Base-by-base conservation (phyloP, 2,888 invertebrate genomes). In the Strigamia transsilvanica region DNA sequence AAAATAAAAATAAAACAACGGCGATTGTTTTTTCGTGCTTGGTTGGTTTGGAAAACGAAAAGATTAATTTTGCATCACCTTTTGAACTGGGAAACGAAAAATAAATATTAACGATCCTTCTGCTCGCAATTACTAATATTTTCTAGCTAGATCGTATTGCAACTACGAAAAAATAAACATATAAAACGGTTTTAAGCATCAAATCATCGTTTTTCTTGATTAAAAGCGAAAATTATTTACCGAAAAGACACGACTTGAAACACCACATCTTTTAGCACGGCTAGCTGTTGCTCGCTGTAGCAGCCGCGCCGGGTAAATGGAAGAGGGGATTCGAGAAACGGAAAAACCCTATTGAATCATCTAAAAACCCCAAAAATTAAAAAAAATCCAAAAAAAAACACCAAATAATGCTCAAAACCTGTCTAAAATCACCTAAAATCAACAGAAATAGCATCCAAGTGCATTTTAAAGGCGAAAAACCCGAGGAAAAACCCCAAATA, bases 231-330 rank as follows among this genome's bases (percentile, higher is more conserved):
- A n/a, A 46, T 46, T 5, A 61, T 23, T 61, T 61, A 61, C 61
- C 61, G 61, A 21, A 21, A 41, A 78, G n/a, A 32, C 78, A 78
- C 18, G 78, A 78, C 34, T 32, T 78, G 27, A 78, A 32, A 32
- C 78, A 78, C 78, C 78, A 78, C 78, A 78, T 78, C 23, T 41
- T n/a, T n/a, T 13, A 27, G 34, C 34, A 41, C 10, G 23, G 6
- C 27, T 9, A 77, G 15, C n/a, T 32, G 77, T 18, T 32, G n/a
- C 77, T 32, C 18, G 27, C 27, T 3, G 21, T 4, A 13, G n/a
- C 46, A 46, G 46, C 46, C 15, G 1, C 12, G 46, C 46, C 4
- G 46, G 46, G 46, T 9, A 46, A 46, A 46, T 46, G 46, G 32
- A 32, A 27, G 34, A 78, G 27, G 32, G 5, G 34, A 78, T 5